phyloP scores from a whole-genome alignment of 92 coral and sea anemone species.

The Zoanthus sansibaricus region DNA sequence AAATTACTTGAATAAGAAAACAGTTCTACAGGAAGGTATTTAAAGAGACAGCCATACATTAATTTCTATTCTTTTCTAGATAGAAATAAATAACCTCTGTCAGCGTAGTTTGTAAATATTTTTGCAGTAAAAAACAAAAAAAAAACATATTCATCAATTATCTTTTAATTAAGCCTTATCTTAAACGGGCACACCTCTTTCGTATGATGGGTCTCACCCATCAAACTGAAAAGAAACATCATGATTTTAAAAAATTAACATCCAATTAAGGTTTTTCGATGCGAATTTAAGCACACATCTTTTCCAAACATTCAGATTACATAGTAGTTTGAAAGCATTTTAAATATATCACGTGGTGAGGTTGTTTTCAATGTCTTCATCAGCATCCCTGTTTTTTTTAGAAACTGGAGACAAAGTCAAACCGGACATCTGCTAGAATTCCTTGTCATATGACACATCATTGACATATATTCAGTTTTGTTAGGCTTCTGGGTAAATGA shows the following conservation, averaged over 20 bases:
- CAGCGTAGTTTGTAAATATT: neutral
- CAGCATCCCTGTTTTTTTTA: neutral
- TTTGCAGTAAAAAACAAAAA: neutral
- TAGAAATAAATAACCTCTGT: neutral
- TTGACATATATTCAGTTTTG: neutral
- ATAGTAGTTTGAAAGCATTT: neutral
- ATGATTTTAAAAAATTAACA: too few relatives aligned
- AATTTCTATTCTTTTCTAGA: neutral
- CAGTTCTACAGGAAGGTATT: neutral
- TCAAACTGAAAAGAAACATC: constrained; percentile 4
- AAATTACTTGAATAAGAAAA: neutral
- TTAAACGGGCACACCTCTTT: neutral
- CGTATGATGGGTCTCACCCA: neutral
- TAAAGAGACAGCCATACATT: neutral
- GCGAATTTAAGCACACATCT: neutral
- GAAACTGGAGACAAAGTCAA: neutral
- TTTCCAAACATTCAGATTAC: neutral
- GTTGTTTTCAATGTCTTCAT: too few relatives aligned
- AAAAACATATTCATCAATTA: neutral
- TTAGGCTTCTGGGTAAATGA: neutral
- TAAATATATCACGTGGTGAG: too few relatives aligned
- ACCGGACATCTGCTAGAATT: neutral
- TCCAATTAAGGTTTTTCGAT: neutral
- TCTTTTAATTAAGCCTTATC: constrained; percentile 34
- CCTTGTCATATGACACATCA: neutral